Base-by-base conservation (phyloP, 2,888 invertebrate species). In the Drosophila planitibia region DNA sequence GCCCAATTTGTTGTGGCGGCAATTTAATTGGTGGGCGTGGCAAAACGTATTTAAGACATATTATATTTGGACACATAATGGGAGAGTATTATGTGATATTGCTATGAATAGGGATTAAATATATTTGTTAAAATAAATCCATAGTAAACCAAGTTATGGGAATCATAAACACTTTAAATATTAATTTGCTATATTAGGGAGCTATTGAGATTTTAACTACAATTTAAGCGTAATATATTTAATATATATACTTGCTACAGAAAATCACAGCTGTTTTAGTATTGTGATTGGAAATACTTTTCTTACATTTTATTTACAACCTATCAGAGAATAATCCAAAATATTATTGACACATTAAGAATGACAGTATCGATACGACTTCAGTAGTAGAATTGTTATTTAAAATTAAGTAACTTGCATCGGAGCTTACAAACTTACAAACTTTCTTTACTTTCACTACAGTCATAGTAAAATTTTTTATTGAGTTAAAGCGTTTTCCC, bases 21-120 rank as follows among this genome's bases (percentile, higher is more conserved):
- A 0, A 4, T 55, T 62, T 54, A 32, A 71, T 64, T 51, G 12
- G 54, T 51, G 78, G 81, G 71, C 71, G 66, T 66, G 22, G 16
- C 35, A 32, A 32, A 62, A 54, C 32, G 33, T 25, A 41, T 33
- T 32, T 41, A 35, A 28, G 16, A 19, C 16, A 3, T n/a, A 6
- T 32, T 28, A 44, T 12, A 63, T 55, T 25, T 25, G 14, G 3
- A 25, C 25, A 33, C 6, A 0, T 19, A n/a, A 25, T 33, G 14
- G 25, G 19, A 12, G 25, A 12, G 12, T 7, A 14, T 19, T 28
- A 12, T 44, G 3, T 44, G 44, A 44, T 44, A 44, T 44, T 44
- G 5, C 44, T 2, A 12, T 12, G 12, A 22, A 5, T 5, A 44
- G 44, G 5, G 2, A 22, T 12, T 44, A 12, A 44, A 22, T 6